Conservation (phyloP, 2,888 invertebrate species). For the Noctua fimbriata region DNA sequence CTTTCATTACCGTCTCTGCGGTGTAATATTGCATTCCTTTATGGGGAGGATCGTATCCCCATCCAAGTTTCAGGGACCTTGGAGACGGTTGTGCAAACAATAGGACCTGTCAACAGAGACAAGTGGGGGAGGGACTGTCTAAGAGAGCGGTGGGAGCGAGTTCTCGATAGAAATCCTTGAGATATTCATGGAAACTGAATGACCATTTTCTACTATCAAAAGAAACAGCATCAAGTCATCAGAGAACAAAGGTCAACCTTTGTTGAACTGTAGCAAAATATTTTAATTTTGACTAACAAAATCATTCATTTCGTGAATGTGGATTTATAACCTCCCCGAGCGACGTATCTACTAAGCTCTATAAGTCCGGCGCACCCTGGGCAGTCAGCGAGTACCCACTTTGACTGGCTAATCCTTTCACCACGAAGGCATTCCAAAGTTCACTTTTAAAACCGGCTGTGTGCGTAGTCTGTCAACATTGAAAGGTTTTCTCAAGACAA, state of each 20-base stretch:
- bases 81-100: slow-evolving; percentile 73
- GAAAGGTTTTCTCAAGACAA: background rate
- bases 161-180: background rate
- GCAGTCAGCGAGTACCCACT: background rate
- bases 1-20: slow-evolving; percentile 43
- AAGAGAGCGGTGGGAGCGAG: slow-evolving; percentile 40
- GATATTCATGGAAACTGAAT: background rate
- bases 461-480: background rate
- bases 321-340: background rate
- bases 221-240: background rate
- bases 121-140: slow-evolving; percentile 52
- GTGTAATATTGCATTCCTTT: slow-evolving; percentile 69
- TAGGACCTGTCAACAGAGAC: slow-evolving; percentile 67
- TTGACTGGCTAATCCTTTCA: background rate
- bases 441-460: background rate
- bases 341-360: background rate
- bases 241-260: background rate
- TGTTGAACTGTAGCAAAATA: background rate
- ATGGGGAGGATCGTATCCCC: slow-evolving; percentile 62
- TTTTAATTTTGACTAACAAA: background rate
- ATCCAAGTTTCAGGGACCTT: slow-evolving; percentile 71
- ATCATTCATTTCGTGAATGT: background rate
- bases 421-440: background rate
- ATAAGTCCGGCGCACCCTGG: background rate
- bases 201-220: background rate